Base-by-base conservation (phyloP, 1,140 invertebrate species). In the Drosophila tani region DNA sequence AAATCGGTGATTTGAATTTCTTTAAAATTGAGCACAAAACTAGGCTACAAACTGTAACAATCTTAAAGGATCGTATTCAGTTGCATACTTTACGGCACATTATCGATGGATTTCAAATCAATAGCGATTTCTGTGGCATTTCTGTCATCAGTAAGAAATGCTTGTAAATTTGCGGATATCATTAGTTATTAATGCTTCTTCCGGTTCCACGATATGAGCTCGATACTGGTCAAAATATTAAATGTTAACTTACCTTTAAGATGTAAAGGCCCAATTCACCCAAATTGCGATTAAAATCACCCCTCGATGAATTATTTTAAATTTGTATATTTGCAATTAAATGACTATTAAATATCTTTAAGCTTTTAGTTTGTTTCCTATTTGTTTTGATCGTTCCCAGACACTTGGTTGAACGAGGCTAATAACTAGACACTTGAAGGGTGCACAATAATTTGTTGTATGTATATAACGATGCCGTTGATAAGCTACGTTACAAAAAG, bases 391-490 rank as follows among this genome's bases (percentile, higher is more conserved):
- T 86, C 77, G 81, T 78, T 80, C 69, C 79, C 81, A 79, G 76
- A 69, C 56, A 78, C n/a, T n/a, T 70, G 76, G 80, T 76, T 83
- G 45, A 85, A 81, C 82, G 82, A 80, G 62, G 62, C 83, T 88
- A 88, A 81, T 88, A 83, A 87, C 73, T 87, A 84, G 69, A 84
- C 63, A 78, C 63, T 69, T 74, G 50, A 80, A 75, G 68, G 50
- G 64, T 66, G 58, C 71, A 81, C 21, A 77, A 73, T 70, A 65
- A 60, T 63, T 73, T 81, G 35, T 81, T 75, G 53, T 66, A 53
- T 79, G 65, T 79, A 74, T n/a, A n/a, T 75, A 56, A 70, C 68
- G 57, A 62, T 64, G 51, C 77, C 63, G 46, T 58, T 75, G 35
- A 67, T 71, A 67, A 74, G 56, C 49, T n/a, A n/a, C 63, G 66